Percentiles rank a stretch among this genome's conserved stretches.
Evolutionary conservation across 2,113 vertebrate species (phyloP).

Genomic region (Sphyrna mokarran): DNA sequence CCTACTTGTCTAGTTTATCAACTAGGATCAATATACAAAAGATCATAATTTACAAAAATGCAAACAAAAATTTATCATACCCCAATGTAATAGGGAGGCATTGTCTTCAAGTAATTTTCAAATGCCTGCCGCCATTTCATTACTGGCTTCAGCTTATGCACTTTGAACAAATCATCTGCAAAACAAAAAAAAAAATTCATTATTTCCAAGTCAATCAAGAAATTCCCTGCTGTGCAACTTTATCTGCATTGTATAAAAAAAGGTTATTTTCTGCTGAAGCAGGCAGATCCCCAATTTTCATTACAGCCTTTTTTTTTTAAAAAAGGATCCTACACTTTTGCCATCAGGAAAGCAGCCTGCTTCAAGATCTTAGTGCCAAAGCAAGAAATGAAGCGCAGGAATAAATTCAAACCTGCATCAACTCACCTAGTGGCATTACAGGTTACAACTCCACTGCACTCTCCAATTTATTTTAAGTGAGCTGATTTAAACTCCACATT

Average conservation of each 20-base stretch:
- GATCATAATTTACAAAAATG: slow-evolving; percentile 31
- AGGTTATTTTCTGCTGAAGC: background rate
- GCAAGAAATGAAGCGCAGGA: background rate
- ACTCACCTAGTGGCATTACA: background rate
- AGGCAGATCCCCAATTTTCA: background rate
- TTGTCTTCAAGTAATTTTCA: slow-evolving; percentile 94
- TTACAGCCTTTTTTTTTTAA: background rate
- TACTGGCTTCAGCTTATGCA: slow-evolving; percentile 91
- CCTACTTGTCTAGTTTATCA: too few species aligned
- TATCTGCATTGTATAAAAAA: background rate
- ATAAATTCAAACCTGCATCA: background rate
- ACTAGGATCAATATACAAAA: too few species aligned
- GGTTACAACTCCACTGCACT: background rate
- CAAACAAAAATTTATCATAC: slow-evolving; percentile 54
- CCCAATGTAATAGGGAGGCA: slow-evolving; percentile 95
- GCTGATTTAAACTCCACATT: background rate
- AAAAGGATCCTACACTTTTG: background rate
- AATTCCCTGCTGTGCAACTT: background rate
- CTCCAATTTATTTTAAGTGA: background rate
- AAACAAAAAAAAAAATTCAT: slow-evolving; percentile 36
- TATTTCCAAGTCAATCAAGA: background rate
- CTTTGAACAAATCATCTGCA: slow-evolving; percentile 92
- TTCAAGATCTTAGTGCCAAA: background rate
- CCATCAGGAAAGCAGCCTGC: background rate
- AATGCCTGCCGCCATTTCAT: slow-evolving; percentile 94